Evolutionary conservation across 1,140 invertebrate species (phyloP).

Genomic region (Helicoverpa zea): DNA sequence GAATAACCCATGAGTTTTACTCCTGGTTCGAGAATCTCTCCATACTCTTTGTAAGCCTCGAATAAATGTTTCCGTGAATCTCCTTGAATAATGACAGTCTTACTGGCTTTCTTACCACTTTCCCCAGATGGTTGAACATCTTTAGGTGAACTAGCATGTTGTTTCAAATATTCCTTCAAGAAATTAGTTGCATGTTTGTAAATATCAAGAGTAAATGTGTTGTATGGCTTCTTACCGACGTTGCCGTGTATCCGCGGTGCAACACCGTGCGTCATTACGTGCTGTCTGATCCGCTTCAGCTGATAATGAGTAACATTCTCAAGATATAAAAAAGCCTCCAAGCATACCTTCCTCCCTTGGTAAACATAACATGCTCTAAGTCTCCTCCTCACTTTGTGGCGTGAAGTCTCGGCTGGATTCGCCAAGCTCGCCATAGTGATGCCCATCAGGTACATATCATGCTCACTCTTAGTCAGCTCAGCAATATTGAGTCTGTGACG

Average conservation of each 20-base stretch:
- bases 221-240: slow-evolving; percentile 93
- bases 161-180: slow-evolving; percentile 90
- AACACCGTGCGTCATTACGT: slow-evolving; percentile 92
- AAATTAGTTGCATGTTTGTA: slow-evolving; percentile 93
- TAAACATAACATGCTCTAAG: slow-evolving; percentile 92
- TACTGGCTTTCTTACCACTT: slow-evolving; percentile 79
- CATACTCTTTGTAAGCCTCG: slow-evolving; percentile 91
- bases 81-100: slow-evolving; percentile 89
- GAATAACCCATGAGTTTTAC: slow-evolving; percentile 93
- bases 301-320: slow-evolving; percentile 94
- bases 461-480: slow-evolving; percentile 92
- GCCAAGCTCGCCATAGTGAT: slow-evolving; percentile 93
- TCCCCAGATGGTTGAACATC: slow-evolving; percentile 88
- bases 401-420: slow-evolving; percentile 91
- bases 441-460: slow-evolving; percentile 93
- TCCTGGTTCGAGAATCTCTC: slow-evolving; percentile 89
- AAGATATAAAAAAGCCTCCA: slow-evolving; percentile 93
- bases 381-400: slow-evolving; percentile 91
- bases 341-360: slow-evolving; percentile 91
- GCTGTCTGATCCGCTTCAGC: slow-evolving; percentile 92
- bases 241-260: slow-evolving; percentile 92
- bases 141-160: slow-evolving; percentile 82
- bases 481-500: slow-evolving; percentile 92
- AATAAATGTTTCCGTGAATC: slow-evolving; percentile 92
- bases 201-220: slow-evolving; percentile 92